Evolutionary conservation across 1,140 invertebrate species (phyloP).

Genomic region (Drosophila yakuba): DNA sequence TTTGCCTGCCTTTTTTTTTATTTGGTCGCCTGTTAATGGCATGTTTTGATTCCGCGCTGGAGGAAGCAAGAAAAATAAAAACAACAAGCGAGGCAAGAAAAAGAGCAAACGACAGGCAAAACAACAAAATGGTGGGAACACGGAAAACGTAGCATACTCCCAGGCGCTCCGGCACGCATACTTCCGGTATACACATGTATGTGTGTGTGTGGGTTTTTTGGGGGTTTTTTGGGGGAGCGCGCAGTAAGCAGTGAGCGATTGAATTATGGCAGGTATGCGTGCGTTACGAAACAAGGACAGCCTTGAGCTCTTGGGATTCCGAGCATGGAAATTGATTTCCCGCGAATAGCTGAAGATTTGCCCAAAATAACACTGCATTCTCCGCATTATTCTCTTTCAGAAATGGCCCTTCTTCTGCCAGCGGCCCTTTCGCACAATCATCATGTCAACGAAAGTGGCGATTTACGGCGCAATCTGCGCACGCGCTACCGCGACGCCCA

Average conservation of each 20-base stretch:
- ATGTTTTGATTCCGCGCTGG: conserved; percentile 65
- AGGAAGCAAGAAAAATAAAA: conserved; percentile 12
- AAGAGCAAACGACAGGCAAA: conserved; percentile 45
- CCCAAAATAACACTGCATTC: not conserved
- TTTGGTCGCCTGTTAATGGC: conserved; percentile 64
- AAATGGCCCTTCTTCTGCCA: conserved; percentile 92
- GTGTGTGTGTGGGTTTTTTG: not conserved
- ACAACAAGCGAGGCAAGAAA: conserved; percentile 4
- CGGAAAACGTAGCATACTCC: conserved; percentile 35
- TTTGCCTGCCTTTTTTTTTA: conserved; percentile 24
- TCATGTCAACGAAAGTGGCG: conserved; percentile 89
- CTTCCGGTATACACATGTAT: conserved; percentile 12
- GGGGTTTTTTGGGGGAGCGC: too few relatives aligned
- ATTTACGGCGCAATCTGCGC: conserved; percentile 90
- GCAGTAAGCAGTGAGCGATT: conserved; percentile 2
- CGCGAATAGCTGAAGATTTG: not conserved
- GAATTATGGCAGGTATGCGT: conserved; percentile 37
- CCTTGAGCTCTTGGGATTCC: not conserved
- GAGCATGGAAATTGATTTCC: conserved; percentile 6
- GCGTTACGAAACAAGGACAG: not conserved
- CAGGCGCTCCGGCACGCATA: conserved; percentile 26
- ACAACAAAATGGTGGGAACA: conserved; percentile 21
- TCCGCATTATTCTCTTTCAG: conserved; percentile 85
- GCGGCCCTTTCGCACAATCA: conserved; percentile 89
- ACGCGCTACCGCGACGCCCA: conserved; percentile 90